Evolutionary conservation across 2,797 vertebrate genomes (phyloP).

Genomic region (Tapirus indicus): DNA sequence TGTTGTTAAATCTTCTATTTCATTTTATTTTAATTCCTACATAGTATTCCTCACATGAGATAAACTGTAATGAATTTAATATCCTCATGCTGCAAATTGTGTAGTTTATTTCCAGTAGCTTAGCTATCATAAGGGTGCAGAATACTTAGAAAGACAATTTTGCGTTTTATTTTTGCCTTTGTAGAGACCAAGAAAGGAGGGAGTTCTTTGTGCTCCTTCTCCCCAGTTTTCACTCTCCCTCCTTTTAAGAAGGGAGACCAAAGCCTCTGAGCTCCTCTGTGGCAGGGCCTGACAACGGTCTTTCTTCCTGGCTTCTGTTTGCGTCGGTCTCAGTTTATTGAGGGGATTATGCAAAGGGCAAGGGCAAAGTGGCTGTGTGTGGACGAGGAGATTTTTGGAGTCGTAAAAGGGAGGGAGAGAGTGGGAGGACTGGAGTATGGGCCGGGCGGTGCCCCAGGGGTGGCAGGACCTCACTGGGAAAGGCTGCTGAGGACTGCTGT

Average conservation of each 20-base stretch:
- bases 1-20: not conserved
- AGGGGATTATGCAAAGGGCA: conserved; percentile 65
- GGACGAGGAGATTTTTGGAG: not conserved
- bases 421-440: not conserved
- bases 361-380: not conserved
- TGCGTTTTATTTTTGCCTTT: not conserved
- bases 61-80: not conserved
- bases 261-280: not conserved
- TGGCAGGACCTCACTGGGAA: not conserved
- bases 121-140: not conserved
- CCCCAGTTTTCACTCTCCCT: not conserved
- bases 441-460: not conserved
- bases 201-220: not conserved
- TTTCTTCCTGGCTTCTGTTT: conserved; percentile 61
- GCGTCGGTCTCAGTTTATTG: conserved; percentile 44
- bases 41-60: not conserved
- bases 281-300: not conserved
- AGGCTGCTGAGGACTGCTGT: not conserved
- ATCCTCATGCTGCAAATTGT: not conserved
- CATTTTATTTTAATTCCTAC: not conserved
- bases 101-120: not conserved
- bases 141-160: not conserved
- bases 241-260: not conserved
- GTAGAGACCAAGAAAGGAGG: not conserved
- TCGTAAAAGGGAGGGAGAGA: not conserved